Conservation (phyloP, 2,797 vertebrate species). For the Tarsius wallacei region DNA sequence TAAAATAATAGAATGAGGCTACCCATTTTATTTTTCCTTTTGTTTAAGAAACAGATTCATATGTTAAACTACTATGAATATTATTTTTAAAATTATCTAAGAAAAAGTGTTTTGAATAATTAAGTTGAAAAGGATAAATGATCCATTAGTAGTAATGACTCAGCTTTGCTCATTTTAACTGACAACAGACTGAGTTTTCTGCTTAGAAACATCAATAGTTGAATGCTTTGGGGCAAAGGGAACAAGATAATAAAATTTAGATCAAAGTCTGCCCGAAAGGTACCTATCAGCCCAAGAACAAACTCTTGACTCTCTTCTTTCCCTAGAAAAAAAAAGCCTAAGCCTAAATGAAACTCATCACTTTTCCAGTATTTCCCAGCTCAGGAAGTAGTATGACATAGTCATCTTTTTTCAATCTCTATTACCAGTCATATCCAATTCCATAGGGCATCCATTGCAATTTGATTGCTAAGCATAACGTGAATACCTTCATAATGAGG, state of each 20-base stretch:
- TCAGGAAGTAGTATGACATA: background rate
- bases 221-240: background rate
- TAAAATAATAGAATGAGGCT: background rate
- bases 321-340: background rate
- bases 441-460: background rate
- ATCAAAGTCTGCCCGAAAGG: background rate
- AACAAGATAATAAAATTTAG: background rate
- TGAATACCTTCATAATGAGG: background rate
- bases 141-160: slow-evolving; percentile 28
- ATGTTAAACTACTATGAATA: background rate
- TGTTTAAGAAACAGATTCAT: slow-evolving; percentile 17
- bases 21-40: background rate
- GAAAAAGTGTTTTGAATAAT: slow-evolving; percentile 27
- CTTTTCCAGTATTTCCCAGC: background rate
- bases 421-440: background rate
- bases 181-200: background rate
- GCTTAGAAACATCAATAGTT: background rate
- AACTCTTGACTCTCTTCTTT: background rate
- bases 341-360: background rate
- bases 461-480: background rate
- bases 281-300: background rate
- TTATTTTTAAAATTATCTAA: background rate
- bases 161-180: slow-evolving; percentile 23
- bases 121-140: slow-evolving; percentile 14
- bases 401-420: background rate